Evolutionary conservation across 2,888 invertebrate species (phyloP).

Genomic region (Melanchra persicariae): DNA sequence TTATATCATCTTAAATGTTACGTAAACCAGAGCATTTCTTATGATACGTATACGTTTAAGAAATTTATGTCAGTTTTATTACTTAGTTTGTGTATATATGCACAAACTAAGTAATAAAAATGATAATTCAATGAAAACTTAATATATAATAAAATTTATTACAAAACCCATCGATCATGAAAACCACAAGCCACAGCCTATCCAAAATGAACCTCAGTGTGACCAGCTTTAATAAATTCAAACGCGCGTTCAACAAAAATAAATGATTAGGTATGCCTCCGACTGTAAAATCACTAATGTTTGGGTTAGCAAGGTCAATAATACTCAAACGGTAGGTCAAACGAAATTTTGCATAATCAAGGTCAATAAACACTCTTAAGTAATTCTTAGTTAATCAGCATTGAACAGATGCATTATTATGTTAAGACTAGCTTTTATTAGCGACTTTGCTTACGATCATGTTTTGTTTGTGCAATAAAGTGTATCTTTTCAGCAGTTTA

Average conservation of each 20-base stretch:
- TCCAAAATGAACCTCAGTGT: not conserved
- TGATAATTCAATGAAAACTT: too few species aligned
- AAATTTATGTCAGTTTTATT: too few species aligned
- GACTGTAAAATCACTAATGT: conserved; percentile 13
- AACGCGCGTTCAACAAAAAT: conserved; percentile 23
- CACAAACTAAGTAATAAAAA: too few species aligned
- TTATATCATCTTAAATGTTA: not conserved
- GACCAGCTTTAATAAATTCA: conserved; percentile 10
- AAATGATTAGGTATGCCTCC: conserved; percentile 13
- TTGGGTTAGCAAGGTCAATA: conserved; percentile 39
- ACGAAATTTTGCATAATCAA: conserved; percentile 54
- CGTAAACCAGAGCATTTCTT: not conserved
- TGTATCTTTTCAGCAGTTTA: too few species aligned
- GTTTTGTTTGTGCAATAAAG: too few species aligned
- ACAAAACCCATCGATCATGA: not conserved
- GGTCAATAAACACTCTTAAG: conserved; percentile 49
- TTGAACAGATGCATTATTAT: conserved; percentile 25
- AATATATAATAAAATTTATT: not conserved
- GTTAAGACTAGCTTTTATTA: not conserved
- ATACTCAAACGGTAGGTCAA: conserved; percentile 43
- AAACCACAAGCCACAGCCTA: not conserved
- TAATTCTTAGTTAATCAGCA: not conserved
- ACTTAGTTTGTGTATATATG: too few species aligned
- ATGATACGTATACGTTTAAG: too few species aligned
- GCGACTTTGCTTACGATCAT: too few species aligned